Evolutionary conservation across 2,888 invertebrate species (phyloP), one percentile per base, ranked within the genome.

Genomic region (Iselma pallidipennis): DNA sequence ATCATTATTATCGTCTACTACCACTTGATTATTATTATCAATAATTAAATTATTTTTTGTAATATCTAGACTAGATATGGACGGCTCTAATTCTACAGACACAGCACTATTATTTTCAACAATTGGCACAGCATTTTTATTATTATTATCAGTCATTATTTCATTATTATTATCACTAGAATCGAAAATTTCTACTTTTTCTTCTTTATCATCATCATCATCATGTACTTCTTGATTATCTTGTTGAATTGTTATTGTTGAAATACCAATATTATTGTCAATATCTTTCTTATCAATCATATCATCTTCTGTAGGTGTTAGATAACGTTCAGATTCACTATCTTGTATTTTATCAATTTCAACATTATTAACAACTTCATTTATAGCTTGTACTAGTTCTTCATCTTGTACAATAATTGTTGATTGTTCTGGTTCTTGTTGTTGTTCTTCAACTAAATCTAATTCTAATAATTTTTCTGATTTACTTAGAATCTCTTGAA

Each of bases 301-400:
- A 14, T 57, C 61, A 69, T 82, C 81, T 77, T 89, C 89, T 42
- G 88, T 89, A 21, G 89, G 89, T 52, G 89, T 89, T 65, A 89
- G 80, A 74, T 89, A 89, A 55, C 72, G 68, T 74, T 90, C 90
- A 51, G 89, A 89, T 65, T 33, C 54, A 54, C 54, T 54, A 42
- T 54, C 54, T 42, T 42, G 26, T 25, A 54, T 14, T 57, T 31
- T 16, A 49, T 64, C 23, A 48, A 51, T 28, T 14, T 55, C 29
- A 28, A 9, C 29, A 37, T 48, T 82, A 73, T 82, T 82, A n/a
- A 83, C 83, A 61, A 84, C 84, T 73, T 85, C 84, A 63, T 82
- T 83, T 49, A 84, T 82, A 9, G 84, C 84, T 72, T 84, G 80
- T 67, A 83, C 82, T 54, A 85, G 82, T 75, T 85, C 85, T 70